A percentile compares a stretch with the other conserved stretches of the same genome.
Conservation (phyloP, 1,140 invertebrate species). For the Augochlora pura region DNA sequence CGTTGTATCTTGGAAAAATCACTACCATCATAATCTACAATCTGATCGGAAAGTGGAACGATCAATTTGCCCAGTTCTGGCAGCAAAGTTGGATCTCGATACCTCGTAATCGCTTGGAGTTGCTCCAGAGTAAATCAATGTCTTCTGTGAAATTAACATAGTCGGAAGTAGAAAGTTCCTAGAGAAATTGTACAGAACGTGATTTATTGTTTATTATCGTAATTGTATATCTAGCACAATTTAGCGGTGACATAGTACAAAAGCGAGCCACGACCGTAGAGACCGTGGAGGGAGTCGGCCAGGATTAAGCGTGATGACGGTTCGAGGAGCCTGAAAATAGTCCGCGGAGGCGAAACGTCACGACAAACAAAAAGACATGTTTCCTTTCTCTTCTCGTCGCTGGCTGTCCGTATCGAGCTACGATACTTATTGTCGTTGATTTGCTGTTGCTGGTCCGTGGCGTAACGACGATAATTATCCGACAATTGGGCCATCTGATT, state of each 20-base stretch:
- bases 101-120: constrained; percentile 46
- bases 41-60: no score
- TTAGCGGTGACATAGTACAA: constrained; percentile 58
- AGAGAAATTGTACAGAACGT: constrained; percentile 41
- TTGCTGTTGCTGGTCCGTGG: background rate
- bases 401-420: background rate
- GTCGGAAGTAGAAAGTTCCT: constrained; percentile 58
- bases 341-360: background rate
- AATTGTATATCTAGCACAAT: constrained; percentile 41
- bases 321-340: background rate
- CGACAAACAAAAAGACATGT: background rate
- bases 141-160: constrained; percentile 51
- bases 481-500: no score
- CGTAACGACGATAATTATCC: constrained; percentile 4
- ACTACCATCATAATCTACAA: no score
- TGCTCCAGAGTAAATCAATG: constrained; percentile 50
- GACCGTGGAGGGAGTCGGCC: constrained; percentile 5
- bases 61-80: background rate
- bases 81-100: constrained; percentile 37
- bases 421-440: background rate
- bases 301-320: background rate
- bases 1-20: no score
- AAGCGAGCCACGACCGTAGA: constrained; percentile 13
- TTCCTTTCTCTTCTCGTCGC: background rate
- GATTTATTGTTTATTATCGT: constrained; percentile 49